phyloP scores from a whole-genome alignment of 2,888 invertebrate genomes.

The Smittia aterrima region DNA sequence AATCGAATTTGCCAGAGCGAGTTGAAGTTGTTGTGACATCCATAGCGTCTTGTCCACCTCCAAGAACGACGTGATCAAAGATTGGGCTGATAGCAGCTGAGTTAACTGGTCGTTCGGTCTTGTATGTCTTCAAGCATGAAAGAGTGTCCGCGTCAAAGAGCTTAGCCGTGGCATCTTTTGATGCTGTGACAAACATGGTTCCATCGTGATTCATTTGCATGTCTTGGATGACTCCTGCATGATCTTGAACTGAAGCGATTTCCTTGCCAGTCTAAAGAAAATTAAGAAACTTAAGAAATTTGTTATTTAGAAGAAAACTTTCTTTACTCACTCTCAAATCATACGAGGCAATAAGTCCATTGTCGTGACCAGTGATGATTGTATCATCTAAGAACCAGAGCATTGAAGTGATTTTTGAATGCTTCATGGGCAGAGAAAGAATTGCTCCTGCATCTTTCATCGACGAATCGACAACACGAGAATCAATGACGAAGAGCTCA shows the following conservation, averaged over 20 bases:
- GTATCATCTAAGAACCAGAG: conserved; percentile 94
- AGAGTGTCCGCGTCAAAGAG: conserved; percentile 87
- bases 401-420: conserved; percentile 85
- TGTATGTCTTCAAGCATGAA: conserved; percentile 88
- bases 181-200: conserved; percentile 95
- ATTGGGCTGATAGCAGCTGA: conserved; percentile 96
- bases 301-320: not conserved
- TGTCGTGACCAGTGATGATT: conserved; percentile 90
- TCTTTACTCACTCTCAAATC: conserved; percentile 70
- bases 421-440: conserved; percentile 73
- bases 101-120: conserved; percentile 96
- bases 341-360: conserved; percentile 90
- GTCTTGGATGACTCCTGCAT: conserved; percentile 86
- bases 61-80: conserved; percentile 92
- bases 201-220: conserved; percentile 93
- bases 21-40: conserved; percentile 95
- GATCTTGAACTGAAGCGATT: conserved; percentile 74
- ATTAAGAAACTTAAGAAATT: conserved; percentile 42
- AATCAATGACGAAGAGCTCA: conserved; percentile 85
- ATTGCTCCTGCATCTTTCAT: conserved; percentile 69
- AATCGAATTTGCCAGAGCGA: conserved; percentile 95
- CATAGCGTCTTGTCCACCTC: conserved; percentile 99
- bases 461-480: conserved; percentile 71
- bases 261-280: conserved; percentile 73
- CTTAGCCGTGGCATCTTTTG: conserved; percentile 94